A percentile compares a stretch with the other conserved stretches of the same genome.
Evolutionary conservation across 2,113 vertebrate genomes (phyloP).

Genomic region (Ophthalmolycus amberensis): DNA sequence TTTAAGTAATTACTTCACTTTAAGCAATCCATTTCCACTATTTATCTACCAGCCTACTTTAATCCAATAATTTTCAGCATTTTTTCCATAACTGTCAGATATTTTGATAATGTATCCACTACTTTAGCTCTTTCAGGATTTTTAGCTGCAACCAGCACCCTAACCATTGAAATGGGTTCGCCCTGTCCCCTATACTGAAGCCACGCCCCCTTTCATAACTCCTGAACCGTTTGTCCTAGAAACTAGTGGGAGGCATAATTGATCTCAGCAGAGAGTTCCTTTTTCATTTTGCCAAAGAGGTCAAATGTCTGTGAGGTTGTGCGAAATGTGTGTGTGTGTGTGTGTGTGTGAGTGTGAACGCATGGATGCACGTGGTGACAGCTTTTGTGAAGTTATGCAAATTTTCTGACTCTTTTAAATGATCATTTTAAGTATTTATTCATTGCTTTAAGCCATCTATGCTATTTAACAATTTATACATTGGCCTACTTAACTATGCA

Average conservation of each 20-base stretch:
- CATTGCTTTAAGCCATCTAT: not conserved
- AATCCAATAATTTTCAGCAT: not conserved
- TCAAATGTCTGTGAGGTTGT: not conserved
- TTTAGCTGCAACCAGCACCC: not conserved
- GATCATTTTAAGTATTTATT: not conserved
- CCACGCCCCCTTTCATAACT: not conserved
- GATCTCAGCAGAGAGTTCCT: not conserved
- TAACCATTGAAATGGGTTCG: not conserved
- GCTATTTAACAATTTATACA: not conserved
- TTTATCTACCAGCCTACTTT: not conserved
- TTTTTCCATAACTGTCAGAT: not conserved
- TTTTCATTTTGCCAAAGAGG: not conserved
- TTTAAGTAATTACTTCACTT: not conserved
- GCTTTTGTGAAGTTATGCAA: not conserved
- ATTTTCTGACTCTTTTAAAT: not conserved
- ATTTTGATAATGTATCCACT: not conserved
- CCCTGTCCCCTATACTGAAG: not conserved
- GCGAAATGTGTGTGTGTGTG: not conserved
- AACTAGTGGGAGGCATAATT: not conserved
- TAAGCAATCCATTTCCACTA: too few relatives aligned
- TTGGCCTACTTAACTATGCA: not conserved
- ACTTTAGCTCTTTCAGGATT: not conserved
- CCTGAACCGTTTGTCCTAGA: not conserved
- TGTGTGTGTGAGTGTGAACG: not conserved
- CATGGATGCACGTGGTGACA: not conserved